Conservation (phyloP, 2,113 vertebrate genomes). For the Struthidea cinerea region DNA sequence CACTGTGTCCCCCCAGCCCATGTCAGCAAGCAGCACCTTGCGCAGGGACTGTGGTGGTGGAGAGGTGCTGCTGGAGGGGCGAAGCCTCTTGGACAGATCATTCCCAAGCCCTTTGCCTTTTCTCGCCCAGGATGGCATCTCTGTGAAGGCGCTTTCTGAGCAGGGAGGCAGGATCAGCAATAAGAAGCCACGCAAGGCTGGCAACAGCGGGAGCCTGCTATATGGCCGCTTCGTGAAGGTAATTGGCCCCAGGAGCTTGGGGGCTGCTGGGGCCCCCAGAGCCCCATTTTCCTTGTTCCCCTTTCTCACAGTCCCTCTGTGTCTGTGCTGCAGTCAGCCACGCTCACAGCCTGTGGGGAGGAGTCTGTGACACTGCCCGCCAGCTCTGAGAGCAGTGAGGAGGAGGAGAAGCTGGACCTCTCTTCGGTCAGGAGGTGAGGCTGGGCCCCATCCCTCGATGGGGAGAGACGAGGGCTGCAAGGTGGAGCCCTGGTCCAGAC, state of each 20-base stretch:
- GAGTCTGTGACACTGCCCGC: not conserved
- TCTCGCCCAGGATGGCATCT: conserved; percentile 74
- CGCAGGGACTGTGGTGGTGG: not conserved
- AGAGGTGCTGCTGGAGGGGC: not conserved
- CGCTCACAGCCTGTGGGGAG: conserved; percentile 76
- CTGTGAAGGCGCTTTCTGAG: conserved; percentile 65
- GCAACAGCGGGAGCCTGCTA: conserved; percentile 57
- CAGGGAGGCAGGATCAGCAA: conserved; percentile 67
- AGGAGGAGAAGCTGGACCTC: conserved; percentile 78
- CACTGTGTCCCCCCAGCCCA: fast-evolving
- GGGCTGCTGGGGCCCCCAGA: not conserved
- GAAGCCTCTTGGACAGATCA: fast-evolving
- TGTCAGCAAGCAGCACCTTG: not conserved
- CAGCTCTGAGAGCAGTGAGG: conserved; percentile 66
- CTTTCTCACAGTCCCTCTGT: not conserved
- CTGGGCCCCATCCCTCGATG: not conserved
- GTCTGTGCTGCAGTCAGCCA: conserved; percentile 74
- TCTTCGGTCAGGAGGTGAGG: conserved; percentile 76
- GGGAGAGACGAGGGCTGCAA: fast-evolving
- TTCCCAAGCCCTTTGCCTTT: not conserved
- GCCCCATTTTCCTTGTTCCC: not conserved
- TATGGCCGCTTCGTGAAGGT: conserved; percentile 94
- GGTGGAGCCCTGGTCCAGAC: not conserved
- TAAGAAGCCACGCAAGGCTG: conserved; percentile 73
- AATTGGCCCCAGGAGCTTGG: not conserved